Percentiles rank a stretch among this genome's conserved stretches.
Evolutionary conservation across 2,113 vertebrate genomes (phyloP).

Genomic region (Cardinalis cardinalis): DNA sequence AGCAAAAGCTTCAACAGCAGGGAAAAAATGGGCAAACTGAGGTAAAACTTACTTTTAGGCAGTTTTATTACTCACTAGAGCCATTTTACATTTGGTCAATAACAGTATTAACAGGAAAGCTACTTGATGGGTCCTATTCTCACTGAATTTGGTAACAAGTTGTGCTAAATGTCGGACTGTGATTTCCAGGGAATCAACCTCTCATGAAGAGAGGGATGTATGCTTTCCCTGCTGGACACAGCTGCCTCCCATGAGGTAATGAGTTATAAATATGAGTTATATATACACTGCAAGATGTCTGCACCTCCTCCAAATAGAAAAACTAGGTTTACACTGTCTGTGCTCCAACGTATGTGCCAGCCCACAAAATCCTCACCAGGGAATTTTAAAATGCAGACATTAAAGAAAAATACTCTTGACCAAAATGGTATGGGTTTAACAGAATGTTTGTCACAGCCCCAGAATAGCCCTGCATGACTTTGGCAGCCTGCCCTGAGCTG

Average conservation of each 20-base stretch:
- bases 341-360: neutral
- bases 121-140: neutral
- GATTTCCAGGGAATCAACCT: neutral
- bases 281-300: constrained; percentile 24
- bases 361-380: neutral
- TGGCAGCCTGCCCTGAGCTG: constrained; percentile 28
- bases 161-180: neutral
- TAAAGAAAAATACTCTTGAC: constrained; percentile 25
- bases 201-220: neutral
- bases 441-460: neutral
- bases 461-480: constrained; percentile 13
- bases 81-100: neutral
- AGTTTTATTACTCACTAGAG: neutral
- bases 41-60: neutral
- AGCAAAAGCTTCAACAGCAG: neutral
- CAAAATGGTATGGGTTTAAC: neutral
- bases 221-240: neutral
- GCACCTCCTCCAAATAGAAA: constrained; percentile 12
- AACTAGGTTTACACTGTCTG: neutral
- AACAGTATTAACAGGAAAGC: neutral
- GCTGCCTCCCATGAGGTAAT: constrained; percentile 20
- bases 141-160: neutral
- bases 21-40: neutral
- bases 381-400: constrained; percentile 50
- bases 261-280: constrained; percentile 35